Base-by-base conservation (phyloP, 2,113 vertebrate species). In the Scartelaos histophorus region DNA sequence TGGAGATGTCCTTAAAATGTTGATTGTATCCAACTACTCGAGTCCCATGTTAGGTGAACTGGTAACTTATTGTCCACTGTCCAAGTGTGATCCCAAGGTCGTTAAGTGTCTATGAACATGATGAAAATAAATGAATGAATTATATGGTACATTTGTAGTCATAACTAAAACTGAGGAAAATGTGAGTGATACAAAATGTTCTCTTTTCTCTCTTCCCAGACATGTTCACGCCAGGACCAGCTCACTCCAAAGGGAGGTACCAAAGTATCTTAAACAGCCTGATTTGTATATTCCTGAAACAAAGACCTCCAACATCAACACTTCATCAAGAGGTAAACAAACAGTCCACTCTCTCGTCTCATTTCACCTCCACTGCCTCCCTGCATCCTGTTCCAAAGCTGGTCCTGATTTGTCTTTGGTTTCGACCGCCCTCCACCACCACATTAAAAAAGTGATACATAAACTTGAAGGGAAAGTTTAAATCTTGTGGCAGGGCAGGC, bases 241-340 rank as follows among this genome's bases (percentile, higher is more conserved):
- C 34, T 46, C 74, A 82, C 82, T 79, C 73, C 58, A 84, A 82
- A 85, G 72, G 49, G 82, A 88, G 65, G 86, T 81, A 87, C 83
- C 76, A 73, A 67, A 84, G 62, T 79, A 75, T 81, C 87, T 89
- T 76, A 88, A 89, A 88, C 90, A 91, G 71, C 78, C 88, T 89
- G 86, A 88, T 91, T 91, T 92, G 91, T 92, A 88, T 91, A 92
- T 91, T 88, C 87, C 79, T 83, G 80, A 79, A 87, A 90, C 85
- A 90, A 90, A 87, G 87, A 76, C 85, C 87, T 88, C 85, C 78
- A 91, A 88, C 87, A 81, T 91, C 86, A 91, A 91, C 91, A 92
- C 90, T 85, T 86, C 87, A 81, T 82, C 72, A 70, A 70, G 76
- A 66, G 79, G 80, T 90, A 91, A 91, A 91, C 89, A 90, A 87